Evolutionary conservation across 2,888 invertebrate species (phyloP), one percentile per base, ranked within the genome.

Genomic region (Cantharis rufa): DNA sequence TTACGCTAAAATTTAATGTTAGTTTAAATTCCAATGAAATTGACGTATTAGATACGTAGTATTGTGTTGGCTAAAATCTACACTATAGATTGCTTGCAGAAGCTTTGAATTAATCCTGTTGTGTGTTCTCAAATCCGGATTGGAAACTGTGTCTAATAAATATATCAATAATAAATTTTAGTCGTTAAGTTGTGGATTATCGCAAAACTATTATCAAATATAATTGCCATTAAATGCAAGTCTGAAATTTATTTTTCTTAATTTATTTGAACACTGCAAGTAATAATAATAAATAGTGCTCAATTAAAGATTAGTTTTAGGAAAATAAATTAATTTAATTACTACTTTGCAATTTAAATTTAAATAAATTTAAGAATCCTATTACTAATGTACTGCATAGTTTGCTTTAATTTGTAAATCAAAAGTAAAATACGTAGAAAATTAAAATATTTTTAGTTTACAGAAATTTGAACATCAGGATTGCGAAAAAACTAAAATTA

Each of bases 101-200:
- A 24, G 72, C 69, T 70, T 71, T 69, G 64, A 76, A 70, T 70
- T 76, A 73, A 76, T 70, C 76, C 76, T 69, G 69, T 73, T 76
- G 68, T 72, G 62, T 72, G 69, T 72, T 72, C 72, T 72, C 70
- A 62, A 72, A 76, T 76, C 73, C 73, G 70, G 63, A 76, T 73
- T 73, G 70, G 76, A 72, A 70, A 70, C 73, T 28, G 69, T 76
- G 73, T 76, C 72, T 72, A 76, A 76, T 76, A 76, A 72, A 76
- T 70, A 70, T 70, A 70, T 76, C 73, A 76, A 76, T 76, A 76
- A 76, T 70, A 76, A 76, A 75, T 75, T 75, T 74, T 69, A 63
- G 28, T 70, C 68, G 68, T 69, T 24, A 70, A 63, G 32, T 74
- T 69, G 70, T 64, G 70, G 74, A 74, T 70, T 70, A 63, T 32